These are phyloP conservation scores for Rhadinocentrus ornatus DNA, from an alignment of 2,797 vertebrate genomes.

Conservation along the genomic window DNA sequence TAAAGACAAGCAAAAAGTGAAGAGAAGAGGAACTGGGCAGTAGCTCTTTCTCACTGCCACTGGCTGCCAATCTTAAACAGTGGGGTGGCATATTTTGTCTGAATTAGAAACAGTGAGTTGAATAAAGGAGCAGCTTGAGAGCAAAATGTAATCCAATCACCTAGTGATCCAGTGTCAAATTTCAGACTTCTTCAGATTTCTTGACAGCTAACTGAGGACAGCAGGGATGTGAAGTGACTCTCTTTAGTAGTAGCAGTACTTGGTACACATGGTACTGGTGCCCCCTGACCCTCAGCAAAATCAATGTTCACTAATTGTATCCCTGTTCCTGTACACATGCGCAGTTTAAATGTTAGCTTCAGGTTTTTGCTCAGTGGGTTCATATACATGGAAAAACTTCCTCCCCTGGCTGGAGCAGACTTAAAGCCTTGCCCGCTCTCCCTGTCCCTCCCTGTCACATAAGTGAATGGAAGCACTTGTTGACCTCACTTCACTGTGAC, in stretches of 20 bases:
- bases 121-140: constrained; percentile 54
- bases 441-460: constrained; percentile 80
- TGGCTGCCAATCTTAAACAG: constrained; percentile 39
- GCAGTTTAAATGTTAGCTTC: constrained; percentile 70
- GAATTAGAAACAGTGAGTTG: constrained; percentile 51
- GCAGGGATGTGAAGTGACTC: constrained; percentile 48
- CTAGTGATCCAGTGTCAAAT: constrained; percentile 21
- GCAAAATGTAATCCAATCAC: constrained; percentile 53
- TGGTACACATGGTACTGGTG: constrained; percentile 68
- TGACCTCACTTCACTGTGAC: constrained; percentile 73
- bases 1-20: constrained; percentile 33
- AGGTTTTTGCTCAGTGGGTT: constrained; percentile 76
- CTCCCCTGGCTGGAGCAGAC: constrained; percentile 73
- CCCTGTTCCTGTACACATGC: constrained; percentile 59
- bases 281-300: constrained; percentile 63
- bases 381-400: constrained; percentile 80
- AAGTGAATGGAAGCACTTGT: constrained; percentile 81
- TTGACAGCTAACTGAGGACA: constrained; percentile 48
- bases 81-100: constrained; percentile 55
- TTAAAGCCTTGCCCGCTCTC: constrained; percentile 74
- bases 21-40: constrained; percentile 30
- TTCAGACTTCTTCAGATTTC: constrained; percentile 32
- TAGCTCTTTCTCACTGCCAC: constrained; percentile 40
- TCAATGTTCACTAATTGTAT: not conserved
- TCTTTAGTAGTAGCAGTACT: constrained; percentile 63